Evolutionary conservation across 2,797 vertebrate genomes (phyloP).

Genomic region (Chaenodraco wilsoni): DNA sequence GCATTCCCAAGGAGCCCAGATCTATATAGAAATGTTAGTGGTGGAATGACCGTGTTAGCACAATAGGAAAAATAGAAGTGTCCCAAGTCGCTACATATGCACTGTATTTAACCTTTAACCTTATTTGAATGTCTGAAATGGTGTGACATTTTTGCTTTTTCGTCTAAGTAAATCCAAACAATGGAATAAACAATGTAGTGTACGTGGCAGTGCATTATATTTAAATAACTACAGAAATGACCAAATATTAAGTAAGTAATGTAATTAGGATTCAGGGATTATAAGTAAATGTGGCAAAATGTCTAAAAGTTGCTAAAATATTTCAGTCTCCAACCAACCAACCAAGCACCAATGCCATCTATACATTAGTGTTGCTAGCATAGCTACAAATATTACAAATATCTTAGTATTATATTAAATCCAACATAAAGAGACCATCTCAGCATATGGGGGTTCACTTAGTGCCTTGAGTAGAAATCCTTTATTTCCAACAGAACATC

Average conservation of each 20-base stretch:
- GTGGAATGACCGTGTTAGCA: conserved; percentile 21
- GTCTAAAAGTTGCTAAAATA: background rate
- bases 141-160: background rate
- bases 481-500: conserved; percentile 25
- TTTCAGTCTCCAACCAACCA: background rate
- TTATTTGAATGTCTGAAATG: background rate
- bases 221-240: background rate
- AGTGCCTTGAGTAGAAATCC: background rate
- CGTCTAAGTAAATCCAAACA: background rate
- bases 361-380: background rate
- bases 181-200: background rate
- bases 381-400: background rate
- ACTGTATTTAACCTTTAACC: background rate
- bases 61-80: background rate
- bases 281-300: background rate
- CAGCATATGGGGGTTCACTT: background rate
- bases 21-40: background rate
- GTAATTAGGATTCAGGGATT: too few species aligned
- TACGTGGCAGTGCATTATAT: background rate
- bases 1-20: conserved; percentile 63
- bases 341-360: background rate
- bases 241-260: background rate
- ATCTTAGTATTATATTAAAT: background rate
- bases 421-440: background rate
- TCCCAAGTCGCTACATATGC: background rate